Percentiles rank a stretch among this genome's conserved stretches.
phyloP scores from a whole-genome alignment of 1,140 invertebrate genomes.

The Laupala kohalensis region DNA sequence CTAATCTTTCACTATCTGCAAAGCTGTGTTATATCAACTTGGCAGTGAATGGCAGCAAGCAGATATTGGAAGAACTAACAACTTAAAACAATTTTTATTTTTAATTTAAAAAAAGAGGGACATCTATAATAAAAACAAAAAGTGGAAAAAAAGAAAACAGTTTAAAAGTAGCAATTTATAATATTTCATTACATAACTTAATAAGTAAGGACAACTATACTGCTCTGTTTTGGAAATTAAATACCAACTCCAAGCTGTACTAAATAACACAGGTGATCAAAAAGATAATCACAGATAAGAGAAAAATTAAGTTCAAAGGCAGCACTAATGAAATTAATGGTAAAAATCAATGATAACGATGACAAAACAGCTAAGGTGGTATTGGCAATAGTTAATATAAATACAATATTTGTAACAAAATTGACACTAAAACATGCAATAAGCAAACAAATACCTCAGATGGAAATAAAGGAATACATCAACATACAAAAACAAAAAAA shows the following conservation, averaged over 20 bases:
- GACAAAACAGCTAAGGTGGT: neutral
- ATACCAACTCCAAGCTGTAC: neutral
- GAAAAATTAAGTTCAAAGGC: neutral
- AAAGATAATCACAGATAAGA: neutral
- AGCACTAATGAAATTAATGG: neutral
- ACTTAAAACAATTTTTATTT: neutral
- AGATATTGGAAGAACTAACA: neutral
- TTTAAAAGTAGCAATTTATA: neutral
- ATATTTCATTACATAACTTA: neutral
- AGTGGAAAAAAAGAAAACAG: neutral
- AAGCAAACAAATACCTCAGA: neutral
- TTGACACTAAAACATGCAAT: neutral
- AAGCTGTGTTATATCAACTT: constrained; percentile 3
- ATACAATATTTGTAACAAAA: neutral
- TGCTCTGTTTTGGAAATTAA: neutral
- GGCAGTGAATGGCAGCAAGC: constrained; percentile 7
- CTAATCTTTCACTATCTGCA: neutral
- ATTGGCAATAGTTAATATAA: neutral
- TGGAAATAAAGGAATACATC: neutral
- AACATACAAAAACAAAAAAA: neutral
- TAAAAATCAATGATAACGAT: neutral
- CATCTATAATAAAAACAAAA: neutral
- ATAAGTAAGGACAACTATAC: neutral
- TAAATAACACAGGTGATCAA: neutral
- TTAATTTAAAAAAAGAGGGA: neutral